Conservation (phyloP, 2,797 vertebrate species). For the Cyprinella venusta region DNA sequence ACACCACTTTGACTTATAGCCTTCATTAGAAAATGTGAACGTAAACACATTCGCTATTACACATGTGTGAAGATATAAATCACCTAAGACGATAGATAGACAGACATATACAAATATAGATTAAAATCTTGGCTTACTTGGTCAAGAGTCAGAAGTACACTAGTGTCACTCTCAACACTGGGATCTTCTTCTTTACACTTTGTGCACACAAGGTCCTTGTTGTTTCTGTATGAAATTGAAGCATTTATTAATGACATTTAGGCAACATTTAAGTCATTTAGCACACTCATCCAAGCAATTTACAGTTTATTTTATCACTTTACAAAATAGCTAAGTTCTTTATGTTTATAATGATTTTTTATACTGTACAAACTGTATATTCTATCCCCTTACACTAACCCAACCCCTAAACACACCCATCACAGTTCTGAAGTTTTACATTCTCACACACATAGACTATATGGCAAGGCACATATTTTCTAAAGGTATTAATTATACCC, state of each 20-base stretch:
- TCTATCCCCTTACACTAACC: too few relatives aligned
- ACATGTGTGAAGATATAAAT: background rate
- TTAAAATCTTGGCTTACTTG: conserved; percentile 50
- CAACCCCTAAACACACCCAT: too few relatives aligned
- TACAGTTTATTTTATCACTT: background rate
- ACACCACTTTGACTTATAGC: background rate
- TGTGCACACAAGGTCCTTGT: conserved; percentile 74
- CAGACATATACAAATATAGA: fast-evolving
- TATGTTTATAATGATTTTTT: background rate
- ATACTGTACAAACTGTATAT: too few relatives aligned
- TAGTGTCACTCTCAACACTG: conserved; percentile 65
- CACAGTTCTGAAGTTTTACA: too few relatives aligned
- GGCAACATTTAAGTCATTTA: background rate
- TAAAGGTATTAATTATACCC: too few relatives aligned
- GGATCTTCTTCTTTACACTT: conserved; percentile 76
- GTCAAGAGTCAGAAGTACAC: conserved; percentile 72
- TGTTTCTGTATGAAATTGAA: conserved; percentile 68
- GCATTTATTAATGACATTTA: background rate
- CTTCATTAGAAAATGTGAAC: background rate
- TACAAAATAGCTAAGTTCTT: background rate
- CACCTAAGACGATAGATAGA: background rate
- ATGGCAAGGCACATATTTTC: too few relatives aligned
- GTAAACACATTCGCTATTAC: background rate
- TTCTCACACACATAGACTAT: too few relatives aligned
- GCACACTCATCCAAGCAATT: background rate